Conservation (phyloP, 2,113 vertebrate species). For the Sakesphorus luctuosus region DNA sequence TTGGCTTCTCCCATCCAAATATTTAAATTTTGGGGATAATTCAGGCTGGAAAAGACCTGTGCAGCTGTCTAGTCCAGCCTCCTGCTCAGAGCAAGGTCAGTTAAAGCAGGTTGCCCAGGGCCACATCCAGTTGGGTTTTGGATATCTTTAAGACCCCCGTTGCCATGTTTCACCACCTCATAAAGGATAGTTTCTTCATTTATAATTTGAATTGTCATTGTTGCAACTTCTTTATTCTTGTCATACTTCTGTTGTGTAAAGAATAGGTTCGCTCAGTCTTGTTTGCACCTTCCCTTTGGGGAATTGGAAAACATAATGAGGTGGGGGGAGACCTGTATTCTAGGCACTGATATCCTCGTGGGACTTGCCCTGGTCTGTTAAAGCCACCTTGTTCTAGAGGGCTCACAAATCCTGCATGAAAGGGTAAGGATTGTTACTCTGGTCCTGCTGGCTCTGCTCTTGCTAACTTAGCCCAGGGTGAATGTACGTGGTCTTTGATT, state of each 20-base stretch:
- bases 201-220: background rate
- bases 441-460: background rate
- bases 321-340: background rate
- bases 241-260: rapidly evolving
- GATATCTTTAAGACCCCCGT: background rate
- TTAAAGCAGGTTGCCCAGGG: background rate
- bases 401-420: background rate
- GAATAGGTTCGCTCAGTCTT: background rate
- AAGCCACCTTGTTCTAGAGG: background rate
- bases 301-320: background rate
- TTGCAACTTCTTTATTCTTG: background rate
- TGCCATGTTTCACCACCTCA: background rate
- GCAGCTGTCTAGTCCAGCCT: background rate
- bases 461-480: rapidly evolving
- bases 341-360: background rate
- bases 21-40: background rate
- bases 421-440: background rate
- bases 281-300: background rate
- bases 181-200: background rate
- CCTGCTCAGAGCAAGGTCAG: background rate
- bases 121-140: background rate
- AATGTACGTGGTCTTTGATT: background rate
- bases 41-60: background rate
- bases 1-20: background rate
- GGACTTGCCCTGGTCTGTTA: background rate